These are phyloP conservation scores for Peromyscus aztecus DNA, from an alignment of 2,797 vertebrate species.

Conservation along the genomic window DNA sequence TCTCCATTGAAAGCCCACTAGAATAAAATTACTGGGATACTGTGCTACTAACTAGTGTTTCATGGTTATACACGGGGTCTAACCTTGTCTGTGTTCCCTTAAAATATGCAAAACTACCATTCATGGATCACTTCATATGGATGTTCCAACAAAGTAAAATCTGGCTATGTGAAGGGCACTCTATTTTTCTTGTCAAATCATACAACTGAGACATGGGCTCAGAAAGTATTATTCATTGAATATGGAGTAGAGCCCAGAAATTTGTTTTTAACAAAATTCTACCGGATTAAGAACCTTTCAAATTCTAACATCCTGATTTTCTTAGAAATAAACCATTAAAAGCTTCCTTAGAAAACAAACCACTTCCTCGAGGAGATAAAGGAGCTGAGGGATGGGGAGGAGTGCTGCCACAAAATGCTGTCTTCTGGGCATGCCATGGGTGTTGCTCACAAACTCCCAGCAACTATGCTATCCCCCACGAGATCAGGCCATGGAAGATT, in stretches of 20 bases:
- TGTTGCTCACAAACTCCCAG: neutral
- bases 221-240: neutral
- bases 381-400: neutral
- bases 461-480: neutral
- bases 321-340: constrained; percentile 9
- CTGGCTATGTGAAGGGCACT: neutral
- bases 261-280: neutral
- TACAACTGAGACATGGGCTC: neutral
- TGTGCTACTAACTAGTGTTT: neutral
- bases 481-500: neutral
- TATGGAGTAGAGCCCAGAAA: neutral
- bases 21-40: neutral
- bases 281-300: neutral
- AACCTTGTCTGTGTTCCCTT: neutral
- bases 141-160: neutral
- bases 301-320: neutral
- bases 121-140: neutral
- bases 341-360: neutral
- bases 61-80: neutral
- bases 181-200: neutral
- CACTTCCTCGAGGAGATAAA: neutral
- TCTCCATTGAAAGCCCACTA: neutral
- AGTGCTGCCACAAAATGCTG: neutral
- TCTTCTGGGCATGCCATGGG: neutral
- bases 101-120: neutral